phyloP scores from a whole-genome alignment of 2,888 invertebrate species.

The Drosophila suboccidentalis region DNA sequence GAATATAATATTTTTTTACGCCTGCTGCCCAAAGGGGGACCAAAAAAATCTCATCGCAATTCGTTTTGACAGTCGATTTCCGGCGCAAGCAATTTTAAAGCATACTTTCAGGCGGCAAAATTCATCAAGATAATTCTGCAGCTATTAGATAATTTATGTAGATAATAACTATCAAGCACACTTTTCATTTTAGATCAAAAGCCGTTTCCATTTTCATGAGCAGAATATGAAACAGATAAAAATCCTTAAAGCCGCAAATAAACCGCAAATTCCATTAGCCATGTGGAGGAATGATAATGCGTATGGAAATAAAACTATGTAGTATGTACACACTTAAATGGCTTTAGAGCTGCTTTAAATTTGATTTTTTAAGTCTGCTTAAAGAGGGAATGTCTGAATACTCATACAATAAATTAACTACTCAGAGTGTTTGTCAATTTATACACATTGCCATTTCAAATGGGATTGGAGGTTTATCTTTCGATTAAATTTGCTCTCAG shows the following conservation, averaged over 20 bases:
- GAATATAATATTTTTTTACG: constrained; percentile 1
- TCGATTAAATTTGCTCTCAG: constrained; percentile 8
- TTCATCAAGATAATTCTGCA: constrained; percentile 44
- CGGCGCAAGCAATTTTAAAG: constrained; percentile 41
- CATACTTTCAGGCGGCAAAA: constrained; percentile 44
- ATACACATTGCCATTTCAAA: constrained; percentile 12
- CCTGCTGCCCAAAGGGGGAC: neutral
- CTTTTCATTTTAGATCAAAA: constrained; percentile 11
- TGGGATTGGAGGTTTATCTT: constrained; percentile 2
- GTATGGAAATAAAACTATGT: constrained; percentile 13
- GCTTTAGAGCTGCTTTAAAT: constrained; percentile 35
- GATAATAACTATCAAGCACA: constrained; percentile 41
- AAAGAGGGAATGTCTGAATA: neutral
- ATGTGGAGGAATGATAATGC: neutral
- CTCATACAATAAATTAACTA: constrained; percentile 23
- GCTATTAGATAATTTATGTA: constrained; percentile 55
- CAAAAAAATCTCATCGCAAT: constrained; percentile 17
- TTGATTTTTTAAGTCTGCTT: constrained; percentile 39
- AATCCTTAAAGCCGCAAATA: constrained; percentile 12
- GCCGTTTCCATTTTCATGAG: constrained; percentile 24
- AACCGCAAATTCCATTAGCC: constrained; percentile 28
- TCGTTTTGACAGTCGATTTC: constrained; percentile 46
- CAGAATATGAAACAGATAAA: constrained; percentile 10
- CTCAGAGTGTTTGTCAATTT: neutral
- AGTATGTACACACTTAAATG: constrained; percentile 30